phyloP scores from a whole-genome alignment of 2,888 invertebrate genomes.

The Steinernema carpocapsae region DNA sequence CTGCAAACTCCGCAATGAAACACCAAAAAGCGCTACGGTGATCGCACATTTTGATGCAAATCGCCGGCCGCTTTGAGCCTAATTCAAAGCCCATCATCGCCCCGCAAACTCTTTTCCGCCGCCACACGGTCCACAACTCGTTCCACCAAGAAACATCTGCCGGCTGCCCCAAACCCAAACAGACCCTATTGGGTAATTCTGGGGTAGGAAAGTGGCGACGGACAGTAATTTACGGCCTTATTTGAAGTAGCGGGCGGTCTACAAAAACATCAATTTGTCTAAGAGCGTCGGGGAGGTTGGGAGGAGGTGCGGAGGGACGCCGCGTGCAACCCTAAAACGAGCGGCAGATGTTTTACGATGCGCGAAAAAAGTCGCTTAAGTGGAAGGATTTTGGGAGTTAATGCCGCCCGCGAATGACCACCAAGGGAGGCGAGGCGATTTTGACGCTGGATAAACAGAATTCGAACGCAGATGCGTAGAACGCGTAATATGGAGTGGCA shows the following conservation, averaged over 20 bases:
- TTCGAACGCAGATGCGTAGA: too few species aligned
- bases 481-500: too few species aligned
- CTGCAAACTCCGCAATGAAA: neutral
- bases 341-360: constrained; percentile 5
- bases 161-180: neutral
- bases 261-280: too few species aligned
- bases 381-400: neutral
- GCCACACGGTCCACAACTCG: constrained; percentile 1
- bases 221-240: too few species aligned
- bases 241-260: too few species aligned
- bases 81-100: constrained; percentile 22
- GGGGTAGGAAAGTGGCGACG: too few species aligned
- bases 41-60: constrained; percentile 7
- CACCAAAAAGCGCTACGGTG: neutral
- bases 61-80: neutral
- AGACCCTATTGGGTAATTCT: too few species aligned
- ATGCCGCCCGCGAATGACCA: neutral
- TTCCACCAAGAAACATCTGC: neutral
- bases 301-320: neutral
- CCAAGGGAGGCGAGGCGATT: neutral
- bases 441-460: too few species aligned
- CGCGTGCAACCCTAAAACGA: neutral
- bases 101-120: neutral
- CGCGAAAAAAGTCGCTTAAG: neutral
- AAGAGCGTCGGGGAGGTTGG: too few species aligned